Percentiles rank a stretch among this genome's conserved stretches.
phyloP scores from a whole-genome alignment of 2,113 vertebrate species.

The Pavo muticus region DNA sequence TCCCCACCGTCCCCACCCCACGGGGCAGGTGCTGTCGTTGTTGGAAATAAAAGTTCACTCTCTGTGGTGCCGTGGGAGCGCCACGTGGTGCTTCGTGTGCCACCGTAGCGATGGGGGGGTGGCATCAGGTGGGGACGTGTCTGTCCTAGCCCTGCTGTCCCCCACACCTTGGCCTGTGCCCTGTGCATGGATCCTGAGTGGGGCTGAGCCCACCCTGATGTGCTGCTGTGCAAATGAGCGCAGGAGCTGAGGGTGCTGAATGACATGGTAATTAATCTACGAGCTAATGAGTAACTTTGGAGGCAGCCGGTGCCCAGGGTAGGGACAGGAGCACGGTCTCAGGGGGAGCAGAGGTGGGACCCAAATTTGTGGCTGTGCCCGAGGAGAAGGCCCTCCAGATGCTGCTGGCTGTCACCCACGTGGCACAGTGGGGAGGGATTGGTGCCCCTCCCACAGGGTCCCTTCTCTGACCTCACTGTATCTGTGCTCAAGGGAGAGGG shows the following conservation, averaged over 20 bases:
- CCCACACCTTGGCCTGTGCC: too few relatives aligned
- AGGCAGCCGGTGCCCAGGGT: background rate
- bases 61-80: slow-evolving; percentile 49
- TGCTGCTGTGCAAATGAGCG: background rate
- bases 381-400: background rate
- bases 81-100: background rate
- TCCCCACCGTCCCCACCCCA: slow-evolving; percentile 15
- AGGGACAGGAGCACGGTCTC: background rate
- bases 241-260: background rate
- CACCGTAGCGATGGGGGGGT: accelerated
- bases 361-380: background rate
- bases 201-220: background rate
- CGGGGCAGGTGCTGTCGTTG: slow-evolving; percentile 67
- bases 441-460: too few relatives aligned
- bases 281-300: background rate
- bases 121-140: background rate
- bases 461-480: too few relatives aligned
- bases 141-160: too few relatives aligned
- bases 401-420: too few relatives aligned
- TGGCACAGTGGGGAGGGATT: too few relatives aligned
- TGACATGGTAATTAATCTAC: background rate
- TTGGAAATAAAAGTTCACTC: slow-evolving; percentile 76
- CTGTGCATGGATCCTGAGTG: accelerated
- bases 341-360: background rate
- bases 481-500: too few relatives aligned